These are phyloP conservation scores for Catocala sponsa DNA, from an alignment of 2,888 invertebrate species.

Conservation along the genomic window DNA sequence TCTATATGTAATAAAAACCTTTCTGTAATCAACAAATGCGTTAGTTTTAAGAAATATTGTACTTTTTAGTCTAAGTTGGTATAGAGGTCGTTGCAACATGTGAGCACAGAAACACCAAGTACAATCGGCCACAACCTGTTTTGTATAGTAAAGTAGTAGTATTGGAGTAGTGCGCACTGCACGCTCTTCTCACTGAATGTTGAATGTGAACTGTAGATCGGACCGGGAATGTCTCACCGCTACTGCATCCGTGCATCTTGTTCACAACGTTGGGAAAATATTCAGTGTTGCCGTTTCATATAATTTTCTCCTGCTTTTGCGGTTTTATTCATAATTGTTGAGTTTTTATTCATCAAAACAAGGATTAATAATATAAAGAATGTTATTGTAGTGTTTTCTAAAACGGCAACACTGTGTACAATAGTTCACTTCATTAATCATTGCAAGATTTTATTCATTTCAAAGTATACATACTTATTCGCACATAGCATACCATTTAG, in stretches of 20 bases:
- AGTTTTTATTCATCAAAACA: neutral
- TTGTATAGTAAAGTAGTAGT: constrained; percentile 27
- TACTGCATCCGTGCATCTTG: constrained; percentile 68
- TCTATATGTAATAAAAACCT: too few relatives aligned
- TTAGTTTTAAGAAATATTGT: neutral
- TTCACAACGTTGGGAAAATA: constrained; percentile 29
- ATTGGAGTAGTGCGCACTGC: constrained; percentile 59
- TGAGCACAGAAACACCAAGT: constrained; percentile 2
- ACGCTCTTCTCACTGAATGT: constrained; percentile 65
- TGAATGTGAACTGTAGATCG: constrained; percentile 84
- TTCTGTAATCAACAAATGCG: neutral
- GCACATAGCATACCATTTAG: constrained; percentile 25
- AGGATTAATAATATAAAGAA: too few relatives aligned
- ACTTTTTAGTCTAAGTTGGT: neutral
- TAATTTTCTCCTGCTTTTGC: neutral
- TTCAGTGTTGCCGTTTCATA: constrained; percentile 31
- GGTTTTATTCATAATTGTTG: neutral
- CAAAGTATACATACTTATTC: constrained; percentile 3
- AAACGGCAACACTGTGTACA: constrained; percentile 26
- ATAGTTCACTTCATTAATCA: constrained; percentile 34
- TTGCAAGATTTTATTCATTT: constrained; percentile 26
- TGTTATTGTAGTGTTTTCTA: neutral
- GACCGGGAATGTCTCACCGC: constrained; percentile 72
- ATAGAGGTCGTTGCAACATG: constrained; percentile 7
- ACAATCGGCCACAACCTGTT: neutral